Conservation (phyloP, 2,888 invertebrate genomes). For the Patella depressa region DNA sequence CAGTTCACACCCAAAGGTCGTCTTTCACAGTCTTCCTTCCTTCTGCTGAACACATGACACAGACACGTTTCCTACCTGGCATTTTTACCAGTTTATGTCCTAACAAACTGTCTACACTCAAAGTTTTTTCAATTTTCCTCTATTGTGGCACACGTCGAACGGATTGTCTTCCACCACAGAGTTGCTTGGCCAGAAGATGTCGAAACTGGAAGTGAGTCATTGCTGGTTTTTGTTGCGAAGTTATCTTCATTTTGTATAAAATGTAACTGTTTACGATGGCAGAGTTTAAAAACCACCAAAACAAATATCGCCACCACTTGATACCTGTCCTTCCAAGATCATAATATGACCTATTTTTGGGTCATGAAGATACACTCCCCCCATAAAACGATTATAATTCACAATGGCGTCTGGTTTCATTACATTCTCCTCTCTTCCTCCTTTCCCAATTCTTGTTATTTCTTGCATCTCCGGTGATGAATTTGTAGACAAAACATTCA, state of each 20-base stretch:
- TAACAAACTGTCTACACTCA: not conserved
- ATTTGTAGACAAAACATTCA: not conserved
- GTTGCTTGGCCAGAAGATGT: not conserved
- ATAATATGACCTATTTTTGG: conserved; percentile 28
- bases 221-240: not conserved
- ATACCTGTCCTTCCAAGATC: conserved; percentile 20
- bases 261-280: not conserved
- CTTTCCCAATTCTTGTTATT: not conserved
- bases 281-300: conserved; percentile 25
- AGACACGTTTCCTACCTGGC: not conserved
- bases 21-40: not conserved
- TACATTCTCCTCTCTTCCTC: not conserved
- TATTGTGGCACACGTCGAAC: not conserved
- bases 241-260: conserved; percentile 8
- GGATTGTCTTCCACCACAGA: not conserved
- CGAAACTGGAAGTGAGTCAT: not conserved
- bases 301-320: conserved; percentile 31
- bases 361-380: conserved; percentile 24
- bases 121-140: not conserved
- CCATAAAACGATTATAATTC: conserved; percentile 28
- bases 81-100: not conserved
- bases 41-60: not conserved
- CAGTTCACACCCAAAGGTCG: not conserved
- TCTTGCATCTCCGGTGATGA: not conserved
- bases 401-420: not conserved